These are phyloP conservation scores for Eretmocerus hayati DNA, from an alignment of 2,888 invertebrate genomes.

Conservation along the genomic window DNA sequence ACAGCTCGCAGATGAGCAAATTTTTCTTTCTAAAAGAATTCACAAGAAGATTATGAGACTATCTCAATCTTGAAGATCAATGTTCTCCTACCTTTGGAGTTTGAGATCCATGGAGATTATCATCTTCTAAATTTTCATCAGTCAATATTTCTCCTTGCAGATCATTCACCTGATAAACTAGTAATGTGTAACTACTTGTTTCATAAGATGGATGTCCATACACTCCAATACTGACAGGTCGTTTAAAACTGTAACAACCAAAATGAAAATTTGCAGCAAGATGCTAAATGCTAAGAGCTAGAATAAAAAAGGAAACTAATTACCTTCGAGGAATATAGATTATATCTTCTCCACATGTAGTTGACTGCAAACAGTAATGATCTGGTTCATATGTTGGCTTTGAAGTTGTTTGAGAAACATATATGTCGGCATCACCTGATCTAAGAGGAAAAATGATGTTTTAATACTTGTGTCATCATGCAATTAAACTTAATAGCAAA, in stretches of 20 bases:
- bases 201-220: conserved; percentile 51
- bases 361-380: conserved; percentile 50
- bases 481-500: background rate
- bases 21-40: conserved; percentile 30
- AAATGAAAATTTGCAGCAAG: conserved; percentile 1
- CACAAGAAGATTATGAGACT: background rate
- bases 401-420: conserved; percentile 48
- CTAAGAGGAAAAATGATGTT: no score
- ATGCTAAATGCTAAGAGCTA: background rate
- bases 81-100: conserved; percentile 24
- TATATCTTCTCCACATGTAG: conserved; percentile 51
- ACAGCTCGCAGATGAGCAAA: conserved; percentile 36
- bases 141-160: conserved; percentile 27
- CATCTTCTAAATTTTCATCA: conserved; percentile 23
- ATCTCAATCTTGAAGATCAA: background rate
- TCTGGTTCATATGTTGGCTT: conserved; percentile 50
- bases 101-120: conserved; percentile 18
- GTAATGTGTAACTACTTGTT: conserved; percentile 44
- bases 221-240: conserved; percentile 52
- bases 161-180: conserved; percentile 29
- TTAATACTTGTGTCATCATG: background rate
- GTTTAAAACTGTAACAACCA: conserved; percentile 41
- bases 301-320: conserved; percentile 25
- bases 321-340: conserved; percentile 49
- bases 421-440: conserved; percentile 52